Conservation (phyloP, 2,888 invertebrate genomes). For the Pyralis farinalis region DNA sequence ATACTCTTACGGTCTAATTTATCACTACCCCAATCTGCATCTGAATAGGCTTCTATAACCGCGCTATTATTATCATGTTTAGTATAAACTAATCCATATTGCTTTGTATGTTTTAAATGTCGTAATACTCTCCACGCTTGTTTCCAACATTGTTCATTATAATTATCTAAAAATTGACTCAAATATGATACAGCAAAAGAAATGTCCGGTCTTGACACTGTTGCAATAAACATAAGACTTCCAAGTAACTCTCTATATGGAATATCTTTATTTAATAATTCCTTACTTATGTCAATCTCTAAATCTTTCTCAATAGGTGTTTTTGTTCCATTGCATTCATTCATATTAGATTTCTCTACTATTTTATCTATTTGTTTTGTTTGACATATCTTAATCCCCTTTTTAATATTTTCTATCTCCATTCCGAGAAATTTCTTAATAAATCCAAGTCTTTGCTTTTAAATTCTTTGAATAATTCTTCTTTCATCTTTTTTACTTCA, state of each 20-base stretch:
- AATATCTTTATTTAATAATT: slow-evolving; percentile 1
- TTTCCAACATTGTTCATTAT: not conserved
- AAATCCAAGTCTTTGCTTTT: slow-evolving; percentile 1
- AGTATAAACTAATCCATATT: not conserved
- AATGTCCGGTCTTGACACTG: not conserved
- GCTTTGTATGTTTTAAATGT: not conserved
- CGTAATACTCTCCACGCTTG: not conserved
- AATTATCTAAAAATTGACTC: not conserved
- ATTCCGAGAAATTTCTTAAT: slow-evolving; percentile 7
- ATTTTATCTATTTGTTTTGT: slow-evolving; percentile 7
- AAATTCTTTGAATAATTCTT: not conserved
- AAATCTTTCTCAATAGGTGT: slow-evolving; percentile 7
- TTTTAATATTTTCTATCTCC: slow-evolving; percentile 1
- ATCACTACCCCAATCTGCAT: not conserved
- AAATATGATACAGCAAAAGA: not conserved
- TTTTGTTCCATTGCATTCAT: slow-evolving; percentile 4
- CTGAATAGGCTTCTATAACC: not conserved
- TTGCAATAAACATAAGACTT: slow-evolving; percentile 1
- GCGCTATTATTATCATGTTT: not conserved
- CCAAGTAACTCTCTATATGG: slow-evolving; percentile 10
- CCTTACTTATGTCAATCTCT: not conserved
- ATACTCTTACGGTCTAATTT: not conserved
- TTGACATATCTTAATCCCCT: slow-evolving; percentile 4
- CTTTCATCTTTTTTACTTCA: not conserved
- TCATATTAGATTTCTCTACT: slow-evolving; percentile 9